Conservation (phyloP, 2,113 vertebrate genomes). For the Gasterosteus nipponicus region DNA sequence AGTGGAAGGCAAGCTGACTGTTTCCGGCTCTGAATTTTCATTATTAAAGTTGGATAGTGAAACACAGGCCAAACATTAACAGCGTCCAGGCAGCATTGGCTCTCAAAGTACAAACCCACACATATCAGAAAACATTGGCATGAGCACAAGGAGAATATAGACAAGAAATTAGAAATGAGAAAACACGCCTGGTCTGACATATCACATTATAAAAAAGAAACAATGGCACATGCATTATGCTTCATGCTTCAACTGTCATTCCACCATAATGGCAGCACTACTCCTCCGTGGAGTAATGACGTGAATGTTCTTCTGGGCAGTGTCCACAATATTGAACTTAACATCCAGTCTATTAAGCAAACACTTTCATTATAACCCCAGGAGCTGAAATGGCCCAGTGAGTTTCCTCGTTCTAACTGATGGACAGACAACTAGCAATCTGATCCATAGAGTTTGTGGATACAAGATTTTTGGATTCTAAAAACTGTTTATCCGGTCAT, state of each 20-base stretch:
- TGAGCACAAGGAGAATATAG: background rate
- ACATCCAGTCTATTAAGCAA: background rate
- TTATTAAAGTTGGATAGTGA: no score
- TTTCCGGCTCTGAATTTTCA: no score
- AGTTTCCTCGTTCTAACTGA: background rate
- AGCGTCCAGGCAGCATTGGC: no score
- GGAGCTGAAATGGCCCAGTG: background rate
- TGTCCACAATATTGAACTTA: background rate
- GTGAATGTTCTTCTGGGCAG: background rate
- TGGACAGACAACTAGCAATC: background rate
- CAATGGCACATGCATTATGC: no score
- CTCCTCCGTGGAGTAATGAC: background rate
- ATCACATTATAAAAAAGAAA: no score
- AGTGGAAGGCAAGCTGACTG: no score
- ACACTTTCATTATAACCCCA: background rate
- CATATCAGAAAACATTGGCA: background rate
- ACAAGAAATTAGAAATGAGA: background rate
- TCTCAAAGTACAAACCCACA: background rate
- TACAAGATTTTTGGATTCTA: background rate
- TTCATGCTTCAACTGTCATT: background rate
- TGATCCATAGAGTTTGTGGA: background rate
- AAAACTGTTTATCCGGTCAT: background rate
- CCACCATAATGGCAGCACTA: conserved; percentile 2
- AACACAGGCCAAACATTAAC: no score
- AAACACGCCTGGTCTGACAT: background rate